Conservation (phyloP, 2,797 vertebrate species). For the Momotus momota region DNA sequence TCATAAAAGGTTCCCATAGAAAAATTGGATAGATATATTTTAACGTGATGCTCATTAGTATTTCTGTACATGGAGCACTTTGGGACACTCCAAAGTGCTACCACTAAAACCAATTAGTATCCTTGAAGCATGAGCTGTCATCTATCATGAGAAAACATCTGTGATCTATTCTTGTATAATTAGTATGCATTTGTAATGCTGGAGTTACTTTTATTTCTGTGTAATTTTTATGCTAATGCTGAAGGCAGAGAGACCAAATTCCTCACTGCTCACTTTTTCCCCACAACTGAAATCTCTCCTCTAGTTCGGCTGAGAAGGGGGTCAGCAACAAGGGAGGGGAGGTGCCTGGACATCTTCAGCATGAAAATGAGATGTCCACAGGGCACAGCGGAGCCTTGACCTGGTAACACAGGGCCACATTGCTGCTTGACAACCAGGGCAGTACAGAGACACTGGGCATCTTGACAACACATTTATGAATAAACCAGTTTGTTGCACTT, state of each 20-base stretch:
- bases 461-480: background rate
- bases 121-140: background rate
- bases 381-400: background rate
- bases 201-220: background rate
- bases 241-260: background rate
- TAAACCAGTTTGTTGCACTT: background rate
- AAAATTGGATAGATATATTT: background rate
- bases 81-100: background rate
- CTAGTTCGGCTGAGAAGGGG: background rate
- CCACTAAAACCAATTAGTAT: background rate
- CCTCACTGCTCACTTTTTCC: fast-evolving
- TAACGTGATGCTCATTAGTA: background rate
- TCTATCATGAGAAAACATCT: background rate
- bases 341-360: background rate
- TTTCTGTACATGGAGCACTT: background rate
- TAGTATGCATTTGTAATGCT: background rate
- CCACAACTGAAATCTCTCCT: background rate
- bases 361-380: fast-evolving
- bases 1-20: background rate
- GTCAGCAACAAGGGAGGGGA: background rate
- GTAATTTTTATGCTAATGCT: background rate
- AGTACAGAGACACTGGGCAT: background rate
- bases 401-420: background rate
- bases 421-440: background rate
- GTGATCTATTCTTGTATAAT: background rate